Evolutionary conservation across 1,140 invertebrate species (phyloP), one percentile per base, ranked within the genome.

Genomic region (Dinoponera quadriceps): DNA sequence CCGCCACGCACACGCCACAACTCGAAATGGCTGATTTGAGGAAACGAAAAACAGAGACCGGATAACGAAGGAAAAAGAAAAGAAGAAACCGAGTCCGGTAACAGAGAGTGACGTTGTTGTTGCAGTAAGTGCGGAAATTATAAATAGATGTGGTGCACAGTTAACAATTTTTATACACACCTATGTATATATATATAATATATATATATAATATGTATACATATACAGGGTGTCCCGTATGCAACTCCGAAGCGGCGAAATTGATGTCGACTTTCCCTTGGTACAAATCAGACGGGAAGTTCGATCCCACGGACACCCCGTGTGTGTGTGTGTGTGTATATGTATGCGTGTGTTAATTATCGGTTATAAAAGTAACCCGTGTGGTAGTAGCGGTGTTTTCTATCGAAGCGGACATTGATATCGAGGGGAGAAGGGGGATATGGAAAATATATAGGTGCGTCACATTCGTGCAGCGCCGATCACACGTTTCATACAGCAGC

Each of bases 131-230:
- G 54, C 9, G 54, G 59, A 69, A 57, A 29, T 59, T 33, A 80
- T 80, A 80, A 80, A 69, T 69, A 69, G 3, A 80, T 33, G 59
- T 9, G 54, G n/a, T 80, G 51, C n/a, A n/a, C 14, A 71, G n/a
- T 48, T 71, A 69, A 80, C 65, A 71, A 57, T 80, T 80, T 80
- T 80, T 80, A 80, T n/a, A n/a, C n/a, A n/a, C 65, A 80, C 27
- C 38, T 22, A 59, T 80, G 14, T 80, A 80, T 80, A 44, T 44
- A 44, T 44, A 44, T 44, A 44, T 44, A 44, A 7, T 7, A 44
- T 44, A 44, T 44, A 44, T 44, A 44, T 44, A 44, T 44, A 44
- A n/a, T 33, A 7, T 33, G 33, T 33, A 44, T 44, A 44, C 11
- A 44, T 44, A 57, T 59, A 59, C 65, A 80, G 27, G 22, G n/a